Evolutionary conservation across 2,113 vertebrate species (phyloP), one percentile per base, ranked within the genome.

Genomic region (Etheostoma spectabile): DNA sequence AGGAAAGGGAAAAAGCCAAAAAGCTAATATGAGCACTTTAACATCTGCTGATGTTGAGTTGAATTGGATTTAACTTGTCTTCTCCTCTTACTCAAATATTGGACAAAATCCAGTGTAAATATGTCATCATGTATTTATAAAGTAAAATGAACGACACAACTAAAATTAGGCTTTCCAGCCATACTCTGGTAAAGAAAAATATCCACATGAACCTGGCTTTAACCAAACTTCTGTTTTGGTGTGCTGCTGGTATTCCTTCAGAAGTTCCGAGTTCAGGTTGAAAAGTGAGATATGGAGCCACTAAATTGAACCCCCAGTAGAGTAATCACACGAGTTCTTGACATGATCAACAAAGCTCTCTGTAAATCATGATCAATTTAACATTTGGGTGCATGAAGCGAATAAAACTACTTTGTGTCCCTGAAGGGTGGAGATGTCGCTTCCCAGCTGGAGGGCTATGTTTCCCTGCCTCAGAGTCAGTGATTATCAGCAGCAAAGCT

Each of bases 221-320:
- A 18, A 30, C 4, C 30, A 61, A 6, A 3, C 30, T 30, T 18
- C 3, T 48, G 22, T 48, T 51, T 70, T 45, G 80, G 82, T 76
- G 81, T 76, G 69, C 24, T 79, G 66, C 24, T 79, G 66, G 59
- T 73, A 83, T 88, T 89, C 88, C 79, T 67, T 38, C 2, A 13
- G 80, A 75, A 70, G 85, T 78, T 84, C 88, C 87, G 18, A 78
- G 84, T 84, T 87, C 84, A 86, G 45, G 48, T 49, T 73, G 71
- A 65, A 51, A 75, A 49, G 35, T 22, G 42, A 80, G 51, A 64
- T 62, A 24, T 76, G 73, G 35, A 67, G 56, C 13, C 70, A 45
- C 69, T 67, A 53, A 74, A 79, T 71, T 51, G 55, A 85, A 64
- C 67, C 49, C 65, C 74, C 76, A 71, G 59, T 13, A 6, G 16